Conservation (phyloP, 2,113 vertebrate species). For the Poeciliopsis retropinna region DNA sequence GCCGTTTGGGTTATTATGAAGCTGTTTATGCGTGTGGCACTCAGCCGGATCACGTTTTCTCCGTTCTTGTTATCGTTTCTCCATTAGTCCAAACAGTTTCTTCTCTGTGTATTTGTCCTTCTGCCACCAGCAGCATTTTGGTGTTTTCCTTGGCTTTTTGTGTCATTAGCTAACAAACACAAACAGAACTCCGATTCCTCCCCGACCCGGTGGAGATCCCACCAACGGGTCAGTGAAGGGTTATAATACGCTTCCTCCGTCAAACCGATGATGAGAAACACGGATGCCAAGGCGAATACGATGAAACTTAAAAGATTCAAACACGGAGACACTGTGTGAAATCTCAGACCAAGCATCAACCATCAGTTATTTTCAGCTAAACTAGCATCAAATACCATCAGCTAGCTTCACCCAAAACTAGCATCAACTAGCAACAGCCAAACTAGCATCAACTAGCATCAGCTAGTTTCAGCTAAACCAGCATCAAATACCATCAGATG, state of each 20-base stretch:
- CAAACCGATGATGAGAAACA: constrained; percentile 34
- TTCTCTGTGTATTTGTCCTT: constrained; percentile 31
- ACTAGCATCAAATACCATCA: no score
- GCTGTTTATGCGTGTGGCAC: constrained; percentile 26
- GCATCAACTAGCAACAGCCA: no score
- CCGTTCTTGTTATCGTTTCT: constrained; percentile 28
- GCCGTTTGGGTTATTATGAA: constrained; percentile 30
- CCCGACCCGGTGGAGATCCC: constrained; percentile 31
- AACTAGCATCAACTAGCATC: no score
- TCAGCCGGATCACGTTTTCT: constrained; percentile 32
- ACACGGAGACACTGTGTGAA: no score
- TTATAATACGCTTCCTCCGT: constrained; percentile 16
- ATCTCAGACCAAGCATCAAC: no score
- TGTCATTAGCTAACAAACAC: constrained; percentile 44
- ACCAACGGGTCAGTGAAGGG: not conserved
- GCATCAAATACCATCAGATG: no score
- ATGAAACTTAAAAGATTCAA: not conserved
- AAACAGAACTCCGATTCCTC: constrained; percentile 39
- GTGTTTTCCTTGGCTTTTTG: constrained; percentile 38
- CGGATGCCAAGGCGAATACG: not conserved
- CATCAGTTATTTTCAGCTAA: no score
- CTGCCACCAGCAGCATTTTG: constrained; percentile 25
- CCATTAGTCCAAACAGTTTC: constrained; percentile 36
- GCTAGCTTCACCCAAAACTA: no score
- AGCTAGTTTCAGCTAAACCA: no score